Conservation (phyloP, 2,888 invertebrate species). For the Azorinus chamasolen region DNA sequence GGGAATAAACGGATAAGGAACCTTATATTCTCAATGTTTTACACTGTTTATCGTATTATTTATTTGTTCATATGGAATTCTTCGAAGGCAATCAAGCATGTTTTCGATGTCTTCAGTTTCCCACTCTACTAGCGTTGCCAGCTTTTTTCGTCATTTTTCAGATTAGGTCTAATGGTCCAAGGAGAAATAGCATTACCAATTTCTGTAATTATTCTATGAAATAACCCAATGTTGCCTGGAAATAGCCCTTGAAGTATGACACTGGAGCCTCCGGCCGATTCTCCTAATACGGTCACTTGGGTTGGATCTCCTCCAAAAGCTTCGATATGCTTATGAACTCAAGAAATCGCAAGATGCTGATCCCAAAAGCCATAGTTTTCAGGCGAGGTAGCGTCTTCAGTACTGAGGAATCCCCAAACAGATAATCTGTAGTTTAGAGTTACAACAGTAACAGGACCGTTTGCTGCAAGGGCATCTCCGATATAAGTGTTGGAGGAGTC, state of each 20-base stretch:
- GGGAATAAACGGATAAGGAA: no score
- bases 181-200: slow-evolving; percentile 53
- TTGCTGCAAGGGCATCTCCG: slow-evolving; percentile 16
- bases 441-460: slow-evolving; percentile 43
- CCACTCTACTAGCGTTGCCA: no score
- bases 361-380: slow-evolving; percentile 74
- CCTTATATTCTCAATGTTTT: no score
- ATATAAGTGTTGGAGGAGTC: slow-evolving; percentile 7
- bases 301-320: slow-evolving; percentile 63
- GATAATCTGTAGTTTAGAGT: slow-evolving; percentile 66
- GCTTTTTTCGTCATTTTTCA: no score
- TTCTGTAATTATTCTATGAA: slow-evolving; percentile 65
- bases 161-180: no score
- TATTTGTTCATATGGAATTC: no score
- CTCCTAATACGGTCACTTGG: slow-evolving; percentile 66
- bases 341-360: slow-evolving; percentile 64
- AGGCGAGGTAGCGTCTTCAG: slow-evolving; percentile 35
- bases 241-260: slow-evolving; percentile 58
- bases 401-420: slow-evolving; percentile 65
- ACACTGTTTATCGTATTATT: no score
- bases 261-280: slow-evolving; percentile 69
- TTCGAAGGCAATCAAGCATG: no score
- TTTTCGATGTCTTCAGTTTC: no score
- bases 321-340: slow-evolving; percentile 66
- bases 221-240: slow-evolving; percentile 61